Evolutionary conservation across 2,797 vertebrate genomes (phyloP), one percentile per base, ranked within the genome.

Genomic region (Otolemur crassicaudatus): DNA sequence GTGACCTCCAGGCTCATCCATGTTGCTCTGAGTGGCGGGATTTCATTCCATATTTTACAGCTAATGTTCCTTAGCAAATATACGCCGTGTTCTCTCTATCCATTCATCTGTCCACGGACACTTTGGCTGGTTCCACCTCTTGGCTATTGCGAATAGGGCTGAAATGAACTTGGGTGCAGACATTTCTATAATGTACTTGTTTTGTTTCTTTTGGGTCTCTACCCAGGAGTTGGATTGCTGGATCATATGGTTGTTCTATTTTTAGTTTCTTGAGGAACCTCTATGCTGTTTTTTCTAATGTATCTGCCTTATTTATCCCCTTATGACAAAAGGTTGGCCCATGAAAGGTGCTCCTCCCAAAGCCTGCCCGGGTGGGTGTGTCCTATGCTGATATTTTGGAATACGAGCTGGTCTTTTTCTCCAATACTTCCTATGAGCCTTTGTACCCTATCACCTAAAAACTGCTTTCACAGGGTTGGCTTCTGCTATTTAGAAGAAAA

Each of bases 331-430:
- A 2, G 31, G 29, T 19, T 81, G 13, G 17, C 46, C 40, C 75
- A 37, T 0, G 5, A 13, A 16, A 20, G 14, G 53, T 53, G 7
- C n/a, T 8, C 40, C 13, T 29, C 10, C 58, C 61, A 60, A 67
- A 40, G 27, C 17, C 49, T 34, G 7, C 69, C 22, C 25, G 20
- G 12, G 29, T 0, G 0, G 14, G 2, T 34, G 4, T 40, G 22
- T 72, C 63, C 63, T 61, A 22, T 34, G 4, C 17, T 63, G n/a
- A 29, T 31, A 43, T 20, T 31, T 70, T 61, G 5, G 22, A 37
- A 27, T 43, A 34, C 31, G 67, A 82, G 75, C 53, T 60, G 43
- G 12, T 31, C 5, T 22, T 80, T 58, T 40, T 75, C 20, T 80
- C 25, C 65, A 27, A 1, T 13, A 8, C 40, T 16, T 31, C 6